Conservation (phyloP, 2,888 invertebrate genomes). For the Luperina testacea region DNA sequence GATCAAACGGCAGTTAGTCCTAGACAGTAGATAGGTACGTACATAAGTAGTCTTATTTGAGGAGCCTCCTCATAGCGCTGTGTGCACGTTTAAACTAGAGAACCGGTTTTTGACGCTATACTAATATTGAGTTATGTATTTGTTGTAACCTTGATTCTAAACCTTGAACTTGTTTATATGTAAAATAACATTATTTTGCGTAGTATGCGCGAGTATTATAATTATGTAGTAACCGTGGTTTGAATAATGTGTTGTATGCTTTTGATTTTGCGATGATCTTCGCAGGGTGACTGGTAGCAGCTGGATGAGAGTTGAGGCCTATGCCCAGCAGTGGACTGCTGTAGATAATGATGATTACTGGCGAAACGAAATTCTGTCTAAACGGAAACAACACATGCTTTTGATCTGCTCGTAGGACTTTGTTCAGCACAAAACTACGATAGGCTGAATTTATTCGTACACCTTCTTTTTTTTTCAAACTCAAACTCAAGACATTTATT, state of each 20-base stretch:
- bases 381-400: too few relatives aligned
- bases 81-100: constrained; percentile 1
- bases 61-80: constrained; percentile 18
- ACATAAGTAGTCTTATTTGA: neutral
- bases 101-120: constrained; percentile 42
- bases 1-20: neutral
- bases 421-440: too few relatives aligned
- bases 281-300: too few relatives aligned
- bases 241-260: neutral
- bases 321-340: too few relatives aligned
- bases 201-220: neutral
- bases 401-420: too few relatives aligned
- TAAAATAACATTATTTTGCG: constrained; percentile 9
- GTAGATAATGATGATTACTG: too few relatives aligned
- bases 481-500: too few relatives aligned
- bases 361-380: too few relatives aligned
- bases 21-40: too few relatives aligned
- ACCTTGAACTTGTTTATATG: constrained; percentile 55
- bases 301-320: too few relatives aligned
- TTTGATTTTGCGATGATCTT: too few relatives aligned
- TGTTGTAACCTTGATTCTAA: constrained; percentile 35
- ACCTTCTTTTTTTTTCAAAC: neutral
- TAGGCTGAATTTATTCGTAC: neutral
- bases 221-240: neutral
- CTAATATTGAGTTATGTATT: constrained; percentile 28